Evolutionary conservation across 2,888 invertebrate species (phyloP), one percentile per base, ranked within the genome.

Genomic region (Timema cristinae): DNA sequence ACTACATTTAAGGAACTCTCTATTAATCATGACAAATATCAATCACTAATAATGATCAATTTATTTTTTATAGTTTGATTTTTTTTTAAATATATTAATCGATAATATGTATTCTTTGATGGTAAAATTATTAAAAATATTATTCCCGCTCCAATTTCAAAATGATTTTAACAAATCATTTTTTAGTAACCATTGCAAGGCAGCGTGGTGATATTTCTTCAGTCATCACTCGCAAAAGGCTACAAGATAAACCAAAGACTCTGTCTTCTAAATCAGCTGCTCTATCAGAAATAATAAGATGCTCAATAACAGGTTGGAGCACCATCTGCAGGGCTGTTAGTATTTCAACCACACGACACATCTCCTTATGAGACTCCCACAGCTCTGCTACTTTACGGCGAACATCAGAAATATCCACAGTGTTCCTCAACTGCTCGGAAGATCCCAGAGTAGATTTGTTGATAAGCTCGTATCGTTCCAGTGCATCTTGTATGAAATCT

Each of bases 191-290:
- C 75, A 90, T 80, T 52, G 87, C 89, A 76, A 86, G 83, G 80
- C 90, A 89, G 77, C 90, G 84, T 0, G 91, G 90, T n/a, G 91
- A 91, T 76, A 87, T 81, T 72, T 81, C 81, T 75, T 88, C 87
- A 79, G 90, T 82, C 73, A 89, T 85, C 73, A 90, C 85, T 80
- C 86, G 88, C 77, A 85, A 85, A 76, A 85, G 85, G n/a, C 63
- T 32, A 32, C 32, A 32, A 32, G 32, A 32, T 32, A 32, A 32
- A 32, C 32, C 32, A 32, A 32, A 32, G 32, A 32, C 32, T 32
- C 4, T 32, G 32, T 32, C 32, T 32, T 32, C 32, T 72, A 87
- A 79, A 78, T 81, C 86, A 75, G 83, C 83, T 32, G 86, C 78
- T 73, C 87, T 83, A 79, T 88, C 88, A 70, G 85, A 79, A 5